phyloP scores from a whole-genome alignment of 30 jellyfish, hydroid and myxozoan genomes.

The Rhopilema esculentum region DNA sequence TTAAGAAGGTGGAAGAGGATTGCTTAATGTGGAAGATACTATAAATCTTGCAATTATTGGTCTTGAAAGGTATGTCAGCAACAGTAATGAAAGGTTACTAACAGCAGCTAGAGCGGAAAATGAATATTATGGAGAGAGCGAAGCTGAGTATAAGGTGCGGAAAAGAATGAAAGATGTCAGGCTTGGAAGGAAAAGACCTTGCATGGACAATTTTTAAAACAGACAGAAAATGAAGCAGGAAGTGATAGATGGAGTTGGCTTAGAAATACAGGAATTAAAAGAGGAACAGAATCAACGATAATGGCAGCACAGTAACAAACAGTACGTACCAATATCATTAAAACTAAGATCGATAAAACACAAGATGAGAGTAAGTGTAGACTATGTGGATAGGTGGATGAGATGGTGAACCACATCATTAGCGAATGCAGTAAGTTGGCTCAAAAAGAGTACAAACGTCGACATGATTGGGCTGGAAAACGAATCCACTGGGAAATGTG shows the following conservation, averaged over 20 bases:
- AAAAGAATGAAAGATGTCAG: conserved; percentile 20
- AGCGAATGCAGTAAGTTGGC: conserved; percentile 27
- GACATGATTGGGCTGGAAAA: conserved; percentile 29
- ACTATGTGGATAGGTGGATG: conserved; percentile 18
- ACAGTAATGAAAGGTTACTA: conserved; percentile 47
- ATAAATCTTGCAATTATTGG: conserved; percentile 28
- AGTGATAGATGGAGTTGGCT: conserved; percentile 48
- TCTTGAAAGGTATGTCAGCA: conserved; percentile 22
- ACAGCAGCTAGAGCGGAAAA: conserved; percentile 25
- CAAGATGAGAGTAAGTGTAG: conserved; percentile 20
- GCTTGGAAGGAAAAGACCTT: conserved; percentile 62
- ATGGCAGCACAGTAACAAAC: conserved; percentile 30
- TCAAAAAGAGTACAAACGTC: conserved; percentile 4
- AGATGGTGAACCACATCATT: conserved; percentile 15
- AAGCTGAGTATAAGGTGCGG: conserved; percentile 22
- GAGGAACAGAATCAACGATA: conserved; percentile 34
- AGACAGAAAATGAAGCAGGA: conserved; percentile 64
- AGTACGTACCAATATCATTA: conserved; percentile 12
- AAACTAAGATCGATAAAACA: background rate
- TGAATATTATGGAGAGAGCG: conserved; percentile 47
- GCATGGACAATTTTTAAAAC: conserved; percentile 46
- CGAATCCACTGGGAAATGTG: conserved; percentile 42
- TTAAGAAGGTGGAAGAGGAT: conserved; percentile 56
- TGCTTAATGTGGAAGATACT: conserved; percentile 34
- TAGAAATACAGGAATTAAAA: conserved; percentile 36